Base-by-base conservation (phyloP, 53 echinoderm and acorn worm genomes). In the Patiria pectinifera region DNA sequence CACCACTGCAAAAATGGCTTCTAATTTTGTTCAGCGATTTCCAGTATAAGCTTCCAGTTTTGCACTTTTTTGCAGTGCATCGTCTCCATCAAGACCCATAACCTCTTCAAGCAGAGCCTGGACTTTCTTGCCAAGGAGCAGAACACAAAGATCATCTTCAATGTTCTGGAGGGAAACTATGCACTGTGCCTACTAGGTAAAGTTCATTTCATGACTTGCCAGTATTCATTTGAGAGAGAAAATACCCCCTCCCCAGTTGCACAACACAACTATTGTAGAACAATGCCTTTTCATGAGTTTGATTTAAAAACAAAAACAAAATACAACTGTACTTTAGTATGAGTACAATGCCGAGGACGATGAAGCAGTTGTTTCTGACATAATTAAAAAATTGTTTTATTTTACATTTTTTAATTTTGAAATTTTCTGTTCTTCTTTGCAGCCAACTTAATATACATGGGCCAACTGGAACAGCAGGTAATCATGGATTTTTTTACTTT, bases 161-260 rank as follows among this genome's bases (percentile, higher is more conserved):
- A 95, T 45, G 84, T 94, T 1, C 83, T 98, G 78, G 95, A 96
- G 85, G 95, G 95, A 45, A 98, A 95, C 48, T 94, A 93, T 85
- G 92, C 96, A 87, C 85, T 98, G 25, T 98, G 98, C 83, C 70
- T 98, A 6, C 94, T 96, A 11, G 96, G 96, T 95, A 91, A 98
- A 94, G 74, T 21, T 66, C 14, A 82, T 11, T 3, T 53, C 2
- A 7, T 49, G 18, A 13, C 14, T 26, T 47, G 13, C 5, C 48
- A 25, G 26, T 25, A 19, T 6, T 12, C 1, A 35, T 35, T 35
- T 35, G 35, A 35, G 35, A 35, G 35, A 0, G 35, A 35, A 35
- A 1, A 35, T 35, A 35, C 35, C 35, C 35, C 35, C 35, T 35
- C 35, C 35, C 35, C 35, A 35, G 35, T 35, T 35, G 35, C 35